Evolutionary conservation across 2,888 invertebrate genomes (phyloP), one percentile per base, ranked within the genome.

Genomic region (Sinotaia quadrata): DNA sequence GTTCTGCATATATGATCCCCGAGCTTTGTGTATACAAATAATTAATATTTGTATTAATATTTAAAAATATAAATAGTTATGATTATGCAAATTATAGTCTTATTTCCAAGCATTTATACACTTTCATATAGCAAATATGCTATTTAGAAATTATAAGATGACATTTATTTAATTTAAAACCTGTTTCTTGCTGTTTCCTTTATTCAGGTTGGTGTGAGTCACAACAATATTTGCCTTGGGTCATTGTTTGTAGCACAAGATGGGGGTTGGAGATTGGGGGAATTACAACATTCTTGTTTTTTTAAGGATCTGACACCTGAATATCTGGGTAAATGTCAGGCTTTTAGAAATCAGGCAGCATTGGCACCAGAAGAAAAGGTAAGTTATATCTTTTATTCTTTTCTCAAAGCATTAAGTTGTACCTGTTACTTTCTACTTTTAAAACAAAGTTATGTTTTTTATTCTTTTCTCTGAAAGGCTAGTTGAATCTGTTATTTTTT

Each of bases 211-310:
- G 80, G 77, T 15, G 67, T 84, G 24, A 78, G 94, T 8, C 96
- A 96, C 88, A 94, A 96, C 76, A 96, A 96, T 89, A 90, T 96
- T 8, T 92, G 94, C 85, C 89, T 91, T 76, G 91, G 93, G 75
- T 92, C 95, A 4, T 91, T 96, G 72, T 96, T 94, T 89, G 92
- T 96, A 8, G 92, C 93, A 33, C 91, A 91, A 21, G 94, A 95
- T 89, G 95, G 95, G 0, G 92, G 92, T 69, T 96, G 96, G 96
- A 94, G 94, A 84, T 90, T 96, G 36, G 95, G 94, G 15, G 95
- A 95, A 4, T 90, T 96, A 83, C 95, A 96, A 86, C 92, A 85
- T 75, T 75, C 81, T 90, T 93, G 75, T 92, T 93, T 33, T 91
- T 92, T 84, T 89, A 60, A 72, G 24, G 78, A 82, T 10, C 75